Conservation (phyloP, 2,113 vertebrate genomes). For the Cygnus atratus region DNA sequence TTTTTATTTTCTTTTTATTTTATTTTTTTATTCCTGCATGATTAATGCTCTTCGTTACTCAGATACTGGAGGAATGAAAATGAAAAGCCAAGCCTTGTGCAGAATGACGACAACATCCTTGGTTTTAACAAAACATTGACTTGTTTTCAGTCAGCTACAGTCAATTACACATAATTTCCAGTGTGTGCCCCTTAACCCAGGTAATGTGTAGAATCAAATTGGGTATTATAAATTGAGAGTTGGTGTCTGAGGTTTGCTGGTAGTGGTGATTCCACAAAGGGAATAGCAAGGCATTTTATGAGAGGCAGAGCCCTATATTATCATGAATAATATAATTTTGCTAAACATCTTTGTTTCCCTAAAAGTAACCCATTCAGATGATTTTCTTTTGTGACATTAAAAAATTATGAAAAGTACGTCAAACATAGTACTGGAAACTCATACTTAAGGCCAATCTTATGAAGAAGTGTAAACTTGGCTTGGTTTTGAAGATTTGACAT, state of each 20-base stretch:
- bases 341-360: not conserved
- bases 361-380: not conserved
- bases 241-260: not conserved
- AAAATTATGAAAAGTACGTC: not conserved
- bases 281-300: not conserved
- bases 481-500: not conserved
- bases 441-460: not conserved
- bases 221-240: not conserved
- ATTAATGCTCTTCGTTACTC: not conserved
- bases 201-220: not conserved
- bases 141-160: constrained; percentile 24
- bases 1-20: no score
- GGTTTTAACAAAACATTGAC: constrained; percentile 13
- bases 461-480: not conserved
- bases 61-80: not conserved
- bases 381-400: not conserved
- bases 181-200: constrained; percentile 15
- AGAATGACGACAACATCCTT: not conserved
- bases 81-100: not conserved
- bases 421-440: not conserved
- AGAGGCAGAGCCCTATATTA: not conserved
- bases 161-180: constrained; percentile 17
- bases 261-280: not conserved
- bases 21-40: not conserved
- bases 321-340: not conserved